phyloP scores from a whole-genome alignment of 2,113 vertebrate species.

The Scatophagus argus region DNA sequence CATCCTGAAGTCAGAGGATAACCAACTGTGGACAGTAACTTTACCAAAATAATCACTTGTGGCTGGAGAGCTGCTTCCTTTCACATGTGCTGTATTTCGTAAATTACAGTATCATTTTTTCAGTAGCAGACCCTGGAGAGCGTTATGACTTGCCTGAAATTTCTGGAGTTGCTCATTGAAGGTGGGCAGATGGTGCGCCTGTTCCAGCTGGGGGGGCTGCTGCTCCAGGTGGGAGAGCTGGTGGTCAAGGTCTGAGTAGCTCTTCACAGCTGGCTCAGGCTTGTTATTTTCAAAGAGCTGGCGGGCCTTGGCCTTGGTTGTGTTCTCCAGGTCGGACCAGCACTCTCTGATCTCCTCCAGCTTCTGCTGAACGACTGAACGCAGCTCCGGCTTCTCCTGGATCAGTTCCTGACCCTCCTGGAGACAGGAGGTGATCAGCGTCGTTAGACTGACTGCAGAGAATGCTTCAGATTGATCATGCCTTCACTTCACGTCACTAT shows the following conservation, averaged over 20 bases:
- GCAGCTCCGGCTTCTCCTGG: conserved; percentile 90
- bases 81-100: not conserved
- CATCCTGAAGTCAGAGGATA: not conserved
- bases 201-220: conserved; percentile 88
- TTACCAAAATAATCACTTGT: not conserved
- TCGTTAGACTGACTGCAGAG: not conserved
- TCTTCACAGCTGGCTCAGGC: conserved; percentile 88
- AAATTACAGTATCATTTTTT: not conserved
- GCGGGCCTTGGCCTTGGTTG: conserved; percentile 91
- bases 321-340: conserved; percentile 92
- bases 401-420: conserved; percentile 92
- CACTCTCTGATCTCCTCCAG: conserved; percentile 87
- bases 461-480: not conserved
- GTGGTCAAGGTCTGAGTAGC: conserved; percentile 88
- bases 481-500: not conserved
- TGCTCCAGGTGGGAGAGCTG: conserved; percentile 87
- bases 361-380: conserved; percentile 88
- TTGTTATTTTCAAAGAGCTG: conserved; percentile 94
- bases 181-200: conserved; percentile 89
- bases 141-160: conserved; percentile 85
- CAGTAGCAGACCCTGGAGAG: not conserved
- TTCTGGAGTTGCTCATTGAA: conserved; percentile 94
- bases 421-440: not conserved
- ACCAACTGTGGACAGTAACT: not conserved
- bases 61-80: not conserved